Base-by-base conservation (phyloP, 1,140 invertebrate genomes). In the Daktulosphaira vitifoliae region DNA sequence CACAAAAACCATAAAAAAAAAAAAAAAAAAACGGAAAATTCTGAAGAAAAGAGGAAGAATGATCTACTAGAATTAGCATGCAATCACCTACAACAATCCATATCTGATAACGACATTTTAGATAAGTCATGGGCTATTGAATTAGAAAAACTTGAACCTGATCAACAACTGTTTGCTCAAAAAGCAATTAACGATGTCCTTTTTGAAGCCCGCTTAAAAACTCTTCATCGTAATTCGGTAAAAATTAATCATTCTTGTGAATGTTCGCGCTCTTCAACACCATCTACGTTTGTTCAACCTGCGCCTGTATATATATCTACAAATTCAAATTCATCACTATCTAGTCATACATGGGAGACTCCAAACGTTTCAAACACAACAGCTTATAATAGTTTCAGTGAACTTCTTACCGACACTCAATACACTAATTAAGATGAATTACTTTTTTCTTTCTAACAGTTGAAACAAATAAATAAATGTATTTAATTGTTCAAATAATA, bases 151-250 rank as follows among this genome's bases (percentile, higher is more conserved):
- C 38, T 69, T 29, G 46, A 67, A 16, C 25, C 66, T 18, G 33
- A 62, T 4, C 66, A 69, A 66, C 56, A 65, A 65, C 33, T 65
- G 1, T 69, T 68, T 49, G 68, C 67, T 56, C 65, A 69, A 67
- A 69, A 68, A 52, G 62, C n/a, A n/a, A n/a, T n/a, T n/a, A n/a
- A n/a, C n/a, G n/a, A n/a, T n/a, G n/a, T n/a, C n/a, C n/a, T n/a
- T n/a, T n/a, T n/a, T n/a, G n/a, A n/a, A n/a, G n/a, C n/a, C n/a
- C n/a, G n/a, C n/a, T n/a, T n/a, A n/a, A n/a, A n/a, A n/a, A n/a
- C n/a, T n/a, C n/a, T n/a, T n/a, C n/a, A n/a, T n/a, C n/a, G n/a
- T n/a, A n/a, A n/a, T n/a, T n/a, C n/a, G n/a, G n/a, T n/a, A n/a
- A n/a, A n/a, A n/a, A n/a, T n/a, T n/a, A n/a, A n/a, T n/a, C n/a